Evolutionary conservation across 2,888 invertebrate species (phyloP).

Genomic region (Fragum whitleyi): DNA sequence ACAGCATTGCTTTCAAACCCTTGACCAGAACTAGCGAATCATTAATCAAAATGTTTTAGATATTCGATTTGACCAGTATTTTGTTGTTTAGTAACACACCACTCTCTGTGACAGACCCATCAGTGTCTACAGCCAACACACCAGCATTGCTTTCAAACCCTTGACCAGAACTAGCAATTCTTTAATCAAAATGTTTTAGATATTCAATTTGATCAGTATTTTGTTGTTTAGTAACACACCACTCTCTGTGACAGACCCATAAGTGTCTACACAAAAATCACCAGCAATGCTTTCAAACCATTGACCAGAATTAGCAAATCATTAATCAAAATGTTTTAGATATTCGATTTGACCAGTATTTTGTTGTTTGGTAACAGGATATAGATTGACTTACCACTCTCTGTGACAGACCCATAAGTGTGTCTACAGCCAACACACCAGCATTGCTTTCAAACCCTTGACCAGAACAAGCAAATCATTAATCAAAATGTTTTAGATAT

Average conservation of each 20-base stretch:
- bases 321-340: no score
- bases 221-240: background rate
- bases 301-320: constrained; percentile 79
- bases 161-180: constrained; percentile 79
- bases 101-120: constrained; percentile 44
- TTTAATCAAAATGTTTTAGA: no score
- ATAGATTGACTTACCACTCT: constrained; percentile 15
- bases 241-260: constrained; percentile 44
- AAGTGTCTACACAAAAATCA: constrained; percentile 49
- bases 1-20: constrained; percentile 65
- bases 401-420: constrained; percentile 47
- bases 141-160: constrained; percentile 64
- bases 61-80: no score
- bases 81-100: no score
- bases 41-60: no score
- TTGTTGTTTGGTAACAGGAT: no score
- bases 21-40: constrained; percentile 79
- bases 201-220: no score
- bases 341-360: no score
- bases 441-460: constrained; percentile 68
- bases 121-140: constrained; percentile 52
- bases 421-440: constrained; percentile 56
- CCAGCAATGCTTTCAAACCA: constrained; percentile 64
- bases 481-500: no score
- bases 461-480: constrained; percentile 79